Percentiles rank a stretch among this genome's conserved stretches.
Evolutionary conservation across 2,797 vertebrate species (phyloP).

Genomic region (Agapornis canus): DNA sequence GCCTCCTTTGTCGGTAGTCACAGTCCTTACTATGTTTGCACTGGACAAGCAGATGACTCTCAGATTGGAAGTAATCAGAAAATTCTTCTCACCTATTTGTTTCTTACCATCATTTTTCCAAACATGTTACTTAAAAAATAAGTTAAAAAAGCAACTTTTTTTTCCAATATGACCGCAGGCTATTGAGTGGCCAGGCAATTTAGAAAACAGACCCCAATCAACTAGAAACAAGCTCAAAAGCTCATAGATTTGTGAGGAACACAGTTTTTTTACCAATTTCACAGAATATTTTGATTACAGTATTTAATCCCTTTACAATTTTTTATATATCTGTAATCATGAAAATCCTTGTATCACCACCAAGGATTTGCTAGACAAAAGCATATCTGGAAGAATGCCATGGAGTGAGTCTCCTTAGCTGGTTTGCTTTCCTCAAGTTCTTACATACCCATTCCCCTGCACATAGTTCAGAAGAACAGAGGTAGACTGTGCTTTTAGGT

Average conservation of each 20-base stretch:
- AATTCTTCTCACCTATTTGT: neutral
- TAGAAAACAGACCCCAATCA: neutral
- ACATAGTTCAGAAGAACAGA: neutral
- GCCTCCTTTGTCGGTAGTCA: neutral
- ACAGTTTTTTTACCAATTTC: constrained; percentile 10
- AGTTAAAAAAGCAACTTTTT: neutral
- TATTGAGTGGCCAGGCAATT: neutral
- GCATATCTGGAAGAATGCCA: neutral
- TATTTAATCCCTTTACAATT: constrained; percentile 30
- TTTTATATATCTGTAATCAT: constrained; percentile 21
- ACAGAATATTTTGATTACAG: constrained; percentile 34
- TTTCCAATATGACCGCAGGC: neutral
- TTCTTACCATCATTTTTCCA: neutral
- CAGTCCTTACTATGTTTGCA: neutral
- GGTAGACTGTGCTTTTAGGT: neutral
- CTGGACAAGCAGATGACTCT: neutral
- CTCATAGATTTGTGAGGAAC: neutral
- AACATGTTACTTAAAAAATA: neutral
- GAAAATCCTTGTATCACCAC: neutral
- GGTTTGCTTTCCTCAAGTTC: neutral
- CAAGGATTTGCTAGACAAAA: constrained; percentile 55
- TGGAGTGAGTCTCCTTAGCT: neutral
- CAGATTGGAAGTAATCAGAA: neutral
- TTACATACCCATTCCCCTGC: neutral
- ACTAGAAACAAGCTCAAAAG: neutral